Conservation (phyloP, 2,113 vertebrate genomes). For the Platycercus adscitus region DNA sequence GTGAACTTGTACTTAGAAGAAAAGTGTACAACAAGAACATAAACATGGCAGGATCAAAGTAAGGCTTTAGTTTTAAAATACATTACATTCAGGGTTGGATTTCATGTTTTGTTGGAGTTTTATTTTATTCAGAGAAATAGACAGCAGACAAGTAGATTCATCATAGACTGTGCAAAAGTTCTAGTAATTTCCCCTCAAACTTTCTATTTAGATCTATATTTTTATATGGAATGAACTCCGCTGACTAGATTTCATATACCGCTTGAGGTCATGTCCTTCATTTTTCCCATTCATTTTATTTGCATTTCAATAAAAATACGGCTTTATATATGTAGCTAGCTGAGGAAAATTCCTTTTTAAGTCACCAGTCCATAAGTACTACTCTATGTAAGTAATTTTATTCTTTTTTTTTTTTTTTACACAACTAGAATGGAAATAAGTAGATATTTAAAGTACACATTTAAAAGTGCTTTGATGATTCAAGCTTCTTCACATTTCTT, state of each 20-base stretch:
- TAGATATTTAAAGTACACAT: background rate
- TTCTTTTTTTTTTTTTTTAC: background rate
- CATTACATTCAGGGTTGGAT: background rate
- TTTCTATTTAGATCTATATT: background rate
- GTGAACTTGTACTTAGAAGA: background rate
- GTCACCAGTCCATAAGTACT: background rate
- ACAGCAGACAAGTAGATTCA: background rate
- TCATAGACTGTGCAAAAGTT: background rate
- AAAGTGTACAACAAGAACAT: background rate
- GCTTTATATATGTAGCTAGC: background rate
- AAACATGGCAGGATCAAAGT: background rate
- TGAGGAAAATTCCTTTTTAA: background rate
- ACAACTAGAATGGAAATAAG: background rate
- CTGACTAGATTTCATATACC: background rate
- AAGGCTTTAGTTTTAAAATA: background rate
- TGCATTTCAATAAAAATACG: background rate
- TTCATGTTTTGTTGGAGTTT: background rate
- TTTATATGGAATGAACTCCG: background rate
- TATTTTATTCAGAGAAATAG: background rate
- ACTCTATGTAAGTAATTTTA: background rate
- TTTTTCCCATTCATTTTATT: background rate
- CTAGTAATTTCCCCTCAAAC: background rate
- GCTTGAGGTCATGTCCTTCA: background rate
- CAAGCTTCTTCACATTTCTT: background rate
- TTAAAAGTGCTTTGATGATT: background rate